phyloP scores from a whole-genome alignment of 2,113 vertebrate species.

The Gavia stellata region DNA sequence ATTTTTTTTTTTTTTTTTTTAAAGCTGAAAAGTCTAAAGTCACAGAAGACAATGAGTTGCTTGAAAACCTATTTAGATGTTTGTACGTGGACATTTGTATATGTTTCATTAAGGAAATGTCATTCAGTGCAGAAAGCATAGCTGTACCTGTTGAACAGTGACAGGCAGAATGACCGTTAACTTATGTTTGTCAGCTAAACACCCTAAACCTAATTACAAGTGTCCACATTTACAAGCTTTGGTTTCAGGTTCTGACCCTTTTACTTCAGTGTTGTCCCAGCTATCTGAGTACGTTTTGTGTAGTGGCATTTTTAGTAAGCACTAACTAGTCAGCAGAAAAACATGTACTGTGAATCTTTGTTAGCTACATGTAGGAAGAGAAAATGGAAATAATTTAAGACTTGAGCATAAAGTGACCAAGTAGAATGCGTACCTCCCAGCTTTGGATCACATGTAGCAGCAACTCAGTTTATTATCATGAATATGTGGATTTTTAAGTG shows the following conservation, averaged over 20 bases:
- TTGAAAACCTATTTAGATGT: neutral
- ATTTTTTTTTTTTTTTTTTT: neutral
- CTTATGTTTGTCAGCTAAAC: neutral
- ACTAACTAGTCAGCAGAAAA: neutral
- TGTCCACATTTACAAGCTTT: neutral
- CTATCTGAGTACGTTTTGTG: neutral
- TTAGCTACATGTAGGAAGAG: neutral
- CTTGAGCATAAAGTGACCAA: neutral
- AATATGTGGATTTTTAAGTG: neutral
- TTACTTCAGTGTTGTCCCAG: neutral
- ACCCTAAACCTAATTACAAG: neutral
- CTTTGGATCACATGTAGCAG: neutral
- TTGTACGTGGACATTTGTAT: neutral
- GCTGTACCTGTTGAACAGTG: neutral
- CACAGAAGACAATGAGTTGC: neutral
- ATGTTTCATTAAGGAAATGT: neutral
- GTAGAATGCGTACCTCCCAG: neutral
- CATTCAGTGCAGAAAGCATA: neutral
- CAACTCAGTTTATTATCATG: neutral
- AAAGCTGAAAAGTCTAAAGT: neutral
- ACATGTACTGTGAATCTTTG: neutral
- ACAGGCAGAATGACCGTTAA: neutral
- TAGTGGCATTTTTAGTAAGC: neutral
- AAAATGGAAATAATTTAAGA: neutral
- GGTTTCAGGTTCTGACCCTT: neutral